Base-by-base conservation (phyloP, 1,140 invertebrate species). In the Aplysia californica region DNA sequence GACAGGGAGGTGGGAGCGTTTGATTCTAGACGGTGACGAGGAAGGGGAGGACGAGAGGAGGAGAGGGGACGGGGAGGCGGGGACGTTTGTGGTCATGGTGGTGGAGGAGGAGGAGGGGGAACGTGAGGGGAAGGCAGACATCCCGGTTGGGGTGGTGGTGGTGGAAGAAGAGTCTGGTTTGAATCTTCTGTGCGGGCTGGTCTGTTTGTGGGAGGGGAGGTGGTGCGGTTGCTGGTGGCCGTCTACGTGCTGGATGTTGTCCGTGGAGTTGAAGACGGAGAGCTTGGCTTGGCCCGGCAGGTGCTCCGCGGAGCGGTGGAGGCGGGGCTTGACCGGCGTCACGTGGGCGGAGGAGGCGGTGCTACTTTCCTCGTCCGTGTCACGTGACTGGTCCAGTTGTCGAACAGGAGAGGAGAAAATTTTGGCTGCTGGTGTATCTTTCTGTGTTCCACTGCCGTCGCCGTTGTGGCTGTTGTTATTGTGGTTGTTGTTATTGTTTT, bases 251-350 rank as follows among this genome's bases (percentile, higher is more conserved):
- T 55, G 31, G 41, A 73, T 38, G 39, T 75, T 38, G 10, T 75
- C 72, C 3, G 72, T 20, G 10, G 72, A 75, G 0, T 65, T 41
- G 31, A 75, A 75, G 4, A 66, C 61, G 15, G 36, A 33, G 6
- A 75, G 61, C 36, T 75, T 41, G 21, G 72, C 31, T 23, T 44
- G 35, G 10, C 59, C 72, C 21, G 39, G n/a, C 1, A 75, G 72
- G 18, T 75, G 72, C 36, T 75, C 72, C 1, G 72, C 61, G 2
- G 72, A 75, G 1, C 72, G 5, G 29, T 75, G 72, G 23, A 75
- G 72, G 0, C 72, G 36, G 20, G 61, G 72, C 29, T 75, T 75
- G 15, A 39, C 61, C 5, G 70, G 23, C 26, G 70, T 23, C 4
- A 23, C 50, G 31, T 29, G 18, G 26, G 18, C 2, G 4, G 50